These are phyloP conservation scores for Silurus aristotelis DNA, from an alignment of 2,797 vertebrate species.

Conservation along the genomic window DNA sequence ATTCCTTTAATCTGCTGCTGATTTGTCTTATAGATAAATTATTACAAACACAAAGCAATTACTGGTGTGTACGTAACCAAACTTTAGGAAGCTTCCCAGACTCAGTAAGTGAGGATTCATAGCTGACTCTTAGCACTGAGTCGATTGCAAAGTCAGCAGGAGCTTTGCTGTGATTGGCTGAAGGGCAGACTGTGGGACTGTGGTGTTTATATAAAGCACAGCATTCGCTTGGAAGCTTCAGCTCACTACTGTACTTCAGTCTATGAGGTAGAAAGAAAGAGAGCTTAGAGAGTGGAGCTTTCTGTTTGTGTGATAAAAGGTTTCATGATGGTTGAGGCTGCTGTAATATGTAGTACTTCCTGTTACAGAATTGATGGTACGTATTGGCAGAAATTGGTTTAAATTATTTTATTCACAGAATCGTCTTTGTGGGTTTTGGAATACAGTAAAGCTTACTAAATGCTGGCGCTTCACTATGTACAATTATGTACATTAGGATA, in stretches of 20 bases:
- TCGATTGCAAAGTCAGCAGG: constrained; percentile 29
- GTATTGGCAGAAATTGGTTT: neutral
- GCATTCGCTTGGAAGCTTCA: neutral
- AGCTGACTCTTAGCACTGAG: neutral
- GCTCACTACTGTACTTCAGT: neutral
- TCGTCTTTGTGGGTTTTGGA: neutral
- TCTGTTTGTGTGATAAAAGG: neutral
- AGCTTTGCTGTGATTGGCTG: constrained; percentile 6
- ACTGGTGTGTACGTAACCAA: neutral
- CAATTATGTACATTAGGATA: neutral
- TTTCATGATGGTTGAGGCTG: neutral
- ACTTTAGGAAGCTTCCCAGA: neutral
- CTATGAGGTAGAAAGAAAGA: neutral
- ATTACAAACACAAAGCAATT: constrained; percentile 2
- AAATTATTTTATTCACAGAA: neutral
- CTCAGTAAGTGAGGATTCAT: neutral
- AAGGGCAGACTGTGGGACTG: neutral
- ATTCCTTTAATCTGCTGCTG: neutral
- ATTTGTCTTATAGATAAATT: neutral
- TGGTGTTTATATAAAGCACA: constrained; percentile 13
- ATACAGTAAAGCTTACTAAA: neutral
- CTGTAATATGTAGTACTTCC: neutral
- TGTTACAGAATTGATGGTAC: constrained; percentile 2
- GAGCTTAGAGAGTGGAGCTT: neutral
- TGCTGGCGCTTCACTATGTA: neutral